These are phyloP conservation scores for Anguilla megastoma DNA, from an alignment of 2,797 vertebrate species.

Conservation along the genomic window DNA sequence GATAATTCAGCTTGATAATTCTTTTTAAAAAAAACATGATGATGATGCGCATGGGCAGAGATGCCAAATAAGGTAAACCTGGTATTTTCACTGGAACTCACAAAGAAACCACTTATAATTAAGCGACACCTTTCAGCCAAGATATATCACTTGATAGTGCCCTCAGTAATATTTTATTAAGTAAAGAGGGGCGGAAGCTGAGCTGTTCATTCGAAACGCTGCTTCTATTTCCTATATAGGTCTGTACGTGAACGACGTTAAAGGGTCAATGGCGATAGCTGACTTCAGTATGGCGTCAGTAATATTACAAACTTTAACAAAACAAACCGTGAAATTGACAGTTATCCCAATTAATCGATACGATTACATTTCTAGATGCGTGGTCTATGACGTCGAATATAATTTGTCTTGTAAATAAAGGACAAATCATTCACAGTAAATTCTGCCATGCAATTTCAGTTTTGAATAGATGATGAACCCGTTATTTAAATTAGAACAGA, in stretches of 20 bases:
- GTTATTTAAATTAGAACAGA: neutral
- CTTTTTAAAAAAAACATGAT: neutral
- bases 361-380: neutral
- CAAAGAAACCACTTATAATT: neutral
- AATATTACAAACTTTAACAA: neutral
- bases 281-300: neutral
- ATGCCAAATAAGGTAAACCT: neutral
- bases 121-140: neutral
- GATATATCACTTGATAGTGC: neutral
- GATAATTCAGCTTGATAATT: neutral
- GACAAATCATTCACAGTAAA: neutral
- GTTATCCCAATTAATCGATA: neutral
- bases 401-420: neutral
- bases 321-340: neutral
- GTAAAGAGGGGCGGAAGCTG: neutral
- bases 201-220: neutral
- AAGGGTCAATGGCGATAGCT: neutral
- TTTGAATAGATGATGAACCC: neutral
- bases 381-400: neutral
- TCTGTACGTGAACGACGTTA: conserved; percentile 1
- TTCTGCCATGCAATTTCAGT: neutral
- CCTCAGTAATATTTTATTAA: neutral
- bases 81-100: neutral
- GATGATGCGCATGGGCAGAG: neutral
- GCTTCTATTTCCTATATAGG: neutral